Percentiles rank a stretch among this genome's conserved stretches.
phyloP scores from a whole-genome alignment of 2,888 invertebrate genomes.

The Automeris io region DNA sequence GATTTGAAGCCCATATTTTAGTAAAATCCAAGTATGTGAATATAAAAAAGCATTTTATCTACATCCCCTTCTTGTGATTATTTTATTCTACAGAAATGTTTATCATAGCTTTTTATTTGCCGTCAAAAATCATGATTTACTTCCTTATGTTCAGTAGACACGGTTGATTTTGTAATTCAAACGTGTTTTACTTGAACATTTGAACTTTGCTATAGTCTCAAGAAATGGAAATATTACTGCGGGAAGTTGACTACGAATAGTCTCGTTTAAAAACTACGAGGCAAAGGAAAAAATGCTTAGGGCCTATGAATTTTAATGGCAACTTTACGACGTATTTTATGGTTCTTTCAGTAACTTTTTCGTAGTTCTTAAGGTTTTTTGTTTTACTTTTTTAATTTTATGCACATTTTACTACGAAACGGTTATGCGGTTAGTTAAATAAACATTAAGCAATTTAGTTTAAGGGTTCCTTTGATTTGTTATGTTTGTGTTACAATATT shows the following conservation, averaged over 20 bases:
- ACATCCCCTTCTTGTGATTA: conserved; percentile 48
- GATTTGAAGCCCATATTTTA: conserved; percentile 38
- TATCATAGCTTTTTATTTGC: conserved; percentile 10
- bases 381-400: conserved; percentile 30
- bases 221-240: conserved; percentile 66
- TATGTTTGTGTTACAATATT: neutral
- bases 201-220: conserved; percentile 12
- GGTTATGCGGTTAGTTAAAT: conserved; percentile 18
- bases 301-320: conserved; percentile 63
- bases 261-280: conserved; percentile 51
- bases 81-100: conserved; percentile 35
- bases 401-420: conserved; percentile 32
- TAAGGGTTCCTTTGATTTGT: conserved; percentile 4
- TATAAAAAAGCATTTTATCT: conserved; percentile 57
- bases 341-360: conserved; percentile 27
- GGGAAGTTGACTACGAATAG: conserved; percentile 67
- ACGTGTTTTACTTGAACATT: neutral
- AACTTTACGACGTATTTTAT: conserved; percentile 36
- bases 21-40: conserved; percentile 40
- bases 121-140: conserved; percentile 7
- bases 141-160: conserved; percentile 8
- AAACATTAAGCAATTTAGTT: conserved; percentile 3
- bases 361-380: conserved; percentile 26
- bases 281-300: conserved; percentile 47
- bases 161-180: neutral